Evolutionary conservation across 2,797 vertebrate genomes (phyloP), one percentile per base, ranked within the genome.

Genomic region (Anabas testudineus): DNA sequence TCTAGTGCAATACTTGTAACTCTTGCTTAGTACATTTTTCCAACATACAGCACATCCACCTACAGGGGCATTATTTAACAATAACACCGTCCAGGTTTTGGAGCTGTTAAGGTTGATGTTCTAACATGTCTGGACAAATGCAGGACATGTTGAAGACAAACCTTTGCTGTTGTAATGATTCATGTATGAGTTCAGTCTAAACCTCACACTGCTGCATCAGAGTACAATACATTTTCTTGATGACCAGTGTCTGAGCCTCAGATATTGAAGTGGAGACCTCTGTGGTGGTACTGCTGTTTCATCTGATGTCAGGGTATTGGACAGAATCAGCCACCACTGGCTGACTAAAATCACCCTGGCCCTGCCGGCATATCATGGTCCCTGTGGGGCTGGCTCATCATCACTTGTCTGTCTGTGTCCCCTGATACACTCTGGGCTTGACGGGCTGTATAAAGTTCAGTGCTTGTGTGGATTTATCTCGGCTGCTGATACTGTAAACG

Each of bases 401-500:
- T 78, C 28, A 24, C 84, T 54, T 58, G 76, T 86, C 85, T 84
- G 77, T 74, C 83, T 88, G 79, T 56, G 82, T 84, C 78, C 70
- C 74, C 79, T 85, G 86, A 78, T 88, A 84, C 77, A 73, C 79
- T 78, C 24, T 30, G 67, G 52, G 52, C 69, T 64, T 61, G 80
- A 81, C 78, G 76, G 65, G 58, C 81, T 68, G 83, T 76, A 62
- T 77, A 81, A 90, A 89, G 90, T 81, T 91, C 88, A 91, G 71
- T 22, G 46, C 6, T 42, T 74, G 21, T 73, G 76, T 45, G 68
- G 72, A 60, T 74, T 84, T 77, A 69, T 85, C 84, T 84, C 42
- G 19, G 67, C 49, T 18, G 30, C 69, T 80, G 80, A 83, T 79
- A 62, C 52, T 52, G 74, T 72, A 59, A 58, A 63, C 52, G 69